Base-by-base conservation (phyloP, 2,888 invertebrate species). In the Crossocerus cetratus region DNA sequence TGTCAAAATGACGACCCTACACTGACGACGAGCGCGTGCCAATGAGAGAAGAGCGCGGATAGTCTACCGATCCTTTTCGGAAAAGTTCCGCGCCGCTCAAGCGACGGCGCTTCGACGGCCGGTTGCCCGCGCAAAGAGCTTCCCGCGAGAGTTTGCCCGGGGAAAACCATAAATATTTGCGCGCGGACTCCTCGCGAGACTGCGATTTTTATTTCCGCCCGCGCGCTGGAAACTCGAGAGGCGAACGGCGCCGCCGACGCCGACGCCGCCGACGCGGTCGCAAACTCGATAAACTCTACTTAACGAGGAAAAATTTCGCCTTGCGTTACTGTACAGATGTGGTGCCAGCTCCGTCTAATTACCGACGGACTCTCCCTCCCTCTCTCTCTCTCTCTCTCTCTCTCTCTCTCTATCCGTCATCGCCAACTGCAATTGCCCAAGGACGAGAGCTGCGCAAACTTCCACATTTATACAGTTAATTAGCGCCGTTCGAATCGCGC, bases 391-490 rank as follows among this genome's bases (percentile, higher is more conserved):
- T 13, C 4, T 43, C 13, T 43, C 13, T 43, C 43, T 45, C 45
- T 49, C 3, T 11, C 49, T 49, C 14, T 0, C 49, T 14, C 49
- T 49, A 16, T 11, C 49, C 14, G 49, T 13, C 3, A 4, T 4
- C 49, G 5, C 0, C 16, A 49, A 43, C 4, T 8, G 4, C 49
- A 49, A 49, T 49, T 13, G 14, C 14, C 49, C 1, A 49, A 1
- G 16, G 49, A 49, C n/a, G 1, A n/a, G 64, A 53, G 23, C 13
- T 49, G 42, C 16, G 60, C 45, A 63, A 23, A 61, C 32, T 32
- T 32, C 32, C 53, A 44, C 42, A 54, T 69, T 72, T 61, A 63
- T 61, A 58, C 61, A 69, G 65, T 73, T 69, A 65, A 73, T 62
- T 62, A 62, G 53, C 61, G 42, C 18, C 53, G 20, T 13, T 53